Conservation (phyloP, 1,140 invertebrate genomes). For the Rhyacophila brunnea region DNA sequence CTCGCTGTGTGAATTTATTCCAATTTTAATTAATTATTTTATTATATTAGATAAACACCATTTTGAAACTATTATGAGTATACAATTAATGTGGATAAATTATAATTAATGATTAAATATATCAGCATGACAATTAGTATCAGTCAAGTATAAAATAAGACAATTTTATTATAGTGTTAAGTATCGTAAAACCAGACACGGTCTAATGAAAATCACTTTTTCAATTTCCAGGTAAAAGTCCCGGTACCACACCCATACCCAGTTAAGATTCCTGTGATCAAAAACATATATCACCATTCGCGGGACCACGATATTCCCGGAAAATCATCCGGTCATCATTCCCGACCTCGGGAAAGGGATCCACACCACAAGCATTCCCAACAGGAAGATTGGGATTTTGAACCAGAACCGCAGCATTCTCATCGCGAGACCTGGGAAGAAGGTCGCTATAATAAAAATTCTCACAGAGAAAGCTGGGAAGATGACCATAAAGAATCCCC, state of each 20-base stretch:
- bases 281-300: constrained; percentile 55
- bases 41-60: too few species aligned
- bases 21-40: too few species aligned
- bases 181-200: too few species aligned
- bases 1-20: too few species aligned
- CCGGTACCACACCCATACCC: constrained; percentile 65
- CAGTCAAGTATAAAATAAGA: too few species aligned
- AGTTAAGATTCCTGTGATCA: constrained; percentile 63
- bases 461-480: neutral
- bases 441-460: neutral
- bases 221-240: constrained; percentile 51
- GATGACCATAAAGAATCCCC: too few species aligned
- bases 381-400: neutral
- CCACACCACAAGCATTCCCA: neutral
- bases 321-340: constrained; percentile 28
- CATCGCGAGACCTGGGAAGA: neutral
- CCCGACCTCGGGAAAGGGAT: constrained; percentile 25
- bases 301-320: neutral
- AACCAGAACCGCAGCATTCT: neutral
- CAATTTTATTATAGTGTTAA: too few species aligned
- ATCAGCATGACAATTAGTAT: too few species aligned
- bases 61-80: too few species aligned
- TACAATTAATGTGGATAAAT: too few species aligned
- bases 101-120: too few species aligned
- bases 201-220: too few species aligned